Conservation (phyloP, 2,113 vertebrate genomes). For the Peucedramus taeniatus region DNA sequence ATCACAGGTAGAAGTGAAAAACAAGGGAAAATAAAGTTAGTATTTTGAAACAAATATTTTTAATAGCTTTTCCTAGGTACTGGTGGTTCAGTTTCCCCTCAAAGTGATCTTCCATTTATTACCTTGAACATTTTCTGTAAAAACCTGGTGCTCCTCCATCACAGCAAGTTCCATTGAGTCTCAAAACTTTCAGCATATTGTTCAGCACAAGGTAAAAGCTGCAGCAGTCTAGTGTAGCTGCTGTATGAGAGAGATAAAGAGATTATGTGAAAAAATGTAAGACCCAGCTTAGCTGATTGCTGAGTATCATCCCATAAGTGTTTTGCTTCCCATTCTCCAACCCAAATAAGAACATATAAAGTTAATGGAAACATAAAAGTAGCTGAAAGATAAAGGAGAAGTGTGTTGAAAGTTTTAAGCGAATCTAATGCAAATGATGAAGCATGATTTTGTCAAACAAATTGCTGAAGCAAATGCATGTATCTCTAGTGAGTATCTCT, state of each 20-base stretch:
- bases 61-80: neutral
- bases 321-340: conserved; percentile 2
- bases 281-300: conserved; percentile 2
- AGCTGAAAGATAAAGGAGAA: neutral
- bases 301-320: neutral
- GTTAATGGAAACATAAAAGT: neutral
- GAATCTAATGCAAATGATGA: neutral
- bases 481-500: neutral
- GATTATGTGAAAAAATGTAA: neutral
- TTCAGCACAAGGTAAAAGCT: neutral
- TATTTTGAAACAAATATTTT: neutral
- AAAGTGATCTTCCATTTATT: neutral
- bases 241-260: neutral
- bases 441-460: neutral
- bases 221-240: neutral
- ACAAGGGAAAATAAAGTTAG: neutral
- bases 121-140: neutral
- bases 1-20: neutral
- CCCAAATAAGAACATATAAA: neutral
- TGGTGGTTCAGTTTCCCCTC: neutral
- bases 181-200: neutral
- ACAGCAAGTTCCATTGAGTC: neutral
- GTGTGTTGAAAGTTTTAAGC: neutral
- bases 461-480: neutral
- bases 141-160: neutral